A percentile compares a stretch with the other conserved stretches of the same genome.
phyloP scores from a whole-genome alignment of 1,140 invertebrate genomes.

The Panulirus ornatus region DNA sequence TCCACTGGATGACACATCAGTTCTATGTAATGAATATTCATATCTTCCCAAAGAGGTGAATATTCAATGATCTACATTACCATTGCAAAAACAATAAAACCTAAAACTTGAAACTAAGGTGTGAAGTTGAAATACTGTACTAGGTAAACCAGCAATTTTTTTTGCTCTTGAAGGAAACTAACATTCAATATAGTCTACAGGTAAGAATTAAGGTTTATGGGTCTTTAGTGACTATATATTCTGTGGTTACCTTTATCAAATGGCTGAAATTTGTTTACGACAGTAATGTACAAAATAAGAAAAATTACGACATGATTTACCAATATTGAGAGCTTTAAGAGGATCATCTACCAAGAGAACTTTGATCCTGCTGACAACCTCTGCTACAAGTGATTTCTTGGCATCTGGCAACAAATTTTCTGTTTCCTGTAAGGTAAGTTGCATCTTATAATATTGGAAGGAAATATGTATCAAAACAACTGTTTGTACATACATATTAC shows the following conservation, averaged over 20 bases:
- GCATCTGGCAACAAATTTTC: not conserved
- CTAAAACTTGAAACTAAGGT: too few relatives aligned
- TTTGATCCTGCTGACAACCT: not conserved
- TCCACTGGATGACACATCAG: too few relatives aligned
- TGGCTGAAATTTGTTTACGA: too few relatives aligned
- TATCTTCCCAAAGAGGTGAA: too few relatives aligned
- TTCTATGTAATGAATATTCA: too few relatives aligned
- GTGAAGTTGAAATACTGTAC: too few relatives aligned
- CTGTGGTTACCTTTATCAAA: not conserved
- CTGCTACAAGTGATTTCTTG: not conserved
- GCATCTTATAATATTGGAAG: not conserved
- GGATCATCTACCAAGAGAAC: not conserved
- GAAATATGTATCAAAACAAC: not conserved
- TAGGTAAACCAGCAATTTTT: too few relatives aligned
- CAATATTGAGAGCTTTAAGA: not conserved
- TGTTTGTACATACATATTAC: not conserved
- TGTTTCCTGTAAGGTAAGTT: not conserved
- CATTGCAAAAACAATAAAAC: too few relatives aligned
- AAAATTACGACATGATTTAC: not conserved
- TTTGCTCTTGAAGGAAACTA: not conserved
- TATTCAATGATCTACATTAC: too few relatives aligned
- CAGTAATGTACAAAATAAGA: too few relatives aligned
- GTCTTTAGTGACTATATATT: not conserved
- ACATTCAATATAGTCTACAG: not conserved
- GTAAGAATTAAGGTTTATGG: not conserved